Evolutionary conservation across 1,140 invertebrate species (phyloP).

Genomic region (Maconellicoccus hirsutus): DNA sequence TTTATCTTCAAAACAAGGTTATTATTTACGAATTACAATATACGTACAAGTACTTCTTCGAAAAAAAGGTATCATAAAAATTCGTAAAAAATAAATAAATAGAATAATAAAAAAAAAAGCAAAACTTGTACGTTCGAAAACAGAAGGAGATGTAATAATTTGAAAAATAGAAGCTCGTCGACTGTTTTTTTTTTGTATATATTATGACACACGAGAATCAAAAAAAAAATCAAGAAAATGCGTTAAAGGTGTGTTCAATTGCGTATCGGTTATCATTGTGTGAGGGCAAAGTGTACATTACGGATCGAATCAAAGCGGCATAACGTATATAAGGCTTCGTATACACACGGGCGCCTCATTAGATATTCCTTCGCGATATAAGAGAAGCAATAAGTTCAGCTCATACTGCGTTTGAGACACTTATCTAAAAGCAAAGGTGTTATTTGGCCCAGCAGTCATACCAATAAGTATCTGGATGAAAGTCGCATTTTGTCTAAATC

Average conservation of each 20-base stretch:
- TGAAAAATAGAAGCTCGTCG: too few relatives aligned
- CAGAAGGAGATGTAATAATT: too few relatives aligned
- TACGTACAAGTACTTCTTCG: too few relatives aligned
- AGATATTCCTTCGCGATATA: background rate
- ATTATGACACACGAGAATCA: too few relatives aligned
- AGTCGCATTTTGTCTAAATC: slow-evolving; percentile 4
- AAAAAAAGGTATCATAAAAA: too few relatives aligned
- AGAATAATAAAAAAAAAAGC: too few relatives aligned
- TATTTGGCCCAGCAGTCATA: background rate
- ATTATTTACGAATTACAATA: too few relatives aligned
- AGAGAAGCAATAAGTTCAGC: background rate
- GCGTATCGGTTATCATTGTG: background rate
- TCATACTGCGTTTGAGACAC: slow-evolving; percentile 7
- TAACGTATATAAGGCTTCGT: background rate
- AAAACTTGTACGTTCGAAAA: too few relatives aligned
- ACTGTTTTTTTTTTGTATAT: too few relatives aligned
- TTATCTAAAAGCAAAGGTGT: background rate
- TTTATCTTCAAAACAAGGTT: too few relatives aligned
- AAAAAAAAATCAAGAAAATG: background rate
- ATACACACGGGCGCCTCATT: background rate
- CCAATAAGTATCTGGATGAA: slow-evolving; percentile 4
- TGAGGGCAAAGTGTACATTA: slow-evolving; percentile 3
- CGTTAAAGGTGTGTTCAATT: background rate
- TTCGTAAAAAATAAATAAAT: too few relatives aligned
- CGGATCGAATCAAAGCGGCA: background rate